Conservation (phyloP, 2,113 vertebrate species). For the Calypte anna region DNA sequence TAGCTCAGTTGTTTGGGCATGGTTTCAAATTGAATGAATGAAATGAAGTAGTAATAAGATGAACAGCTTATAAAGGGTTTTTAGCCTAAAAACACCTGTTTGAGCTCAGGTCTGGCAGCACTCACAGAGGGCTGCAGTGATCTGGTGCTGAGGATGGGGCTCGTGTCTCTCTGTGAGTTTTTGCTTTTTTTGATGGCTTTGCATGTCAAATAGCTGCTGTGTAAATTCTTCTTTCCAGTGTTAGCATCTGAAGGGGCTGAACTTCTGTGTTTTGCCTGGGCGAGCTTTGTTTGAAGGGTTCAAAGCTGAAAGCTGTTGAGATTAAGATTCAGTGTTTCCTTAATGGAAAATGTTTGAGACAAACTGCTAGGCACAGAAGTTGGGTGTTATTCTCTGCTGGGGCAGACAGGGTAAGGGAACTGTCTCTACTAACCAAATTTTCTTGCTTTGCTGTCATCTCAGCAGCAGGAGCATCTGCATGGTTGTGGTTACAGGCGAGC, state of each 20-base stretch:
- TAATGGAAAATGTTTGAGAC: neutral
- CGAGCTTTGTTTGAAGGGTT: neutral
- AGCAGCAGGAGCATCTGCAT: neutral
- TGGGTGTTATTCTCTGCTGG: neutral
- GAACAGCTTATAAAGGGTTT: neutral
- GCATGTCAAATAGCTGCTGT: neutral
- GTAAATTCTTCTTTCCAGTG: neutral
- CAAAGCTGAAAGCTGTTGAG: neutral
- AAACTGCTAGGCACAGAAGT: neutral
- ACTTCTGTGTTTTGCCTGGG: neutral
- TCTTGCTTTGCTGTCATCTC: accelerated
- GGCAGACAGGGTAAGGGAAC: neutral
- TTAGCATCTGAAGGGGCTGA: neutral
- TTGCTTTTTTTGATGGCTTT: neutral
- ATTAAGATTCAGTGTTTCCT: neutral
- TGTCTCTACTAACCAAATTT: neutral
- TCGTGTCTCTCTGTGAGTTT: neutral
- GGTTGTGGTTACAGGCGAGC: neutral
- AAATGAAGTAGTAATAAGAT: neutral
- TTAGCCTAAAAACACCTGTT: neutral
- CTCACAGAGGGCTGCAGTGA: neutral
- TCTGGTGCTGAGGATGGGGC: neutral
- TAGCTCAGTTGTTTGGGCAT: slow-evolving; percentile 12
- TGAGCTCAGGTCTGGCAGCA: neutral
- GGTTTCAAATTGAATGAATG: slow-evolving; percentile 37